Percentiles rank a stretch among this genome's conserved stretches.
Conservation (phyloP, 37 sponge, comb jelly and placozoan species). For the Halisarca cf. caerulea region DNA sequence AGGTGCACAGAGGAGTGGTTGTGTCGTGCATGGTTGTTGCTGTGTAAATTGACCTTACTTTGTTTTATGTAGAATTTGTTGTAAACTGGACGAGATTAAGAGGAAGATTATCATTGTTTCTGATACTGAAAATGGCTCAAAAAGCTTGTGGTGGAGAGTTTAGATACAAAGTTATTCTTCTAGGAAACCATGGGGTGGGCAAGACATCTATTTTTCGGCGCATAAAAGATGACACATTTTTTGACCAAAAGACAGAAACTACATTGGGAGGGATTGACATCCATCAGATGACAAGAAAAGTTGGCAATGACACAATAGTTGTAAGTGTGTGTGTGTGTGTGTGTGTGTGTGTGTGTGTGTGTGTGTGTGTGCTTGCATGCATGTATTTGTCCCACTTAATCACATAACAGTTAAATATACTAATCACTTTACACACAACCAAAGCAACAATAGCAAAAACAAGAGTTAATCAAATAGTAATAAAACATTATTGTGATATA, state of each 20-base stretch:
- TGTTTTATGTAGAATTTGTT: too few relatives aligned
- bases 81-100: too few relatives aligned
- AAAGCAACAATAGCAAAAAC: too few relatives aligned
- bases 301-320: background rate
- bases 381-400: background rate
- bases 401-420: too few relatives aligned
- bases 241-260: background rate
- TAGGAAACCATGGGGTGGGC: constrained; percentile 67
- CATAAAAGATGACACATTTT: constrained; percentile 28
- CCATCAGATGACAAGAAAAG: background rate
- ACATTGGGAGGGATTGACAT: constrained; percentile 19
- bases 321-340: constrained; percentile 9
- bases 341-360: constrained; percentile 21
- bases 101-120: too few relatives aligned
- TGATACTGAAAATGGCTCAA: too few relatives aligned
- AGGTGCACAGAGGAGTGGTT: too few relatives aligned
- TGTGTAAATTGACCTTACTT: too few relatives aligned
- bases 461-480: too few relatives aligned
- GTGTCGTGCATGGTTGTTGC: too few relatives aligned
- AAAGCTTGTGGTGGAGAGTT: background rate
- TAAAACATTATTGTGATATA: too few relatives aligned
- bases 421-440: too few relatives aligned
- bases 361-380: constrained; percentile 17
- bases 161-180: constrained; percentile 59
- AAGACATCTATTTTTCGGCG: constrained; percentile 65